Conservation (phyloP, 1,140 invertebrate species). For the Caenorhabditis latens region DNA sequence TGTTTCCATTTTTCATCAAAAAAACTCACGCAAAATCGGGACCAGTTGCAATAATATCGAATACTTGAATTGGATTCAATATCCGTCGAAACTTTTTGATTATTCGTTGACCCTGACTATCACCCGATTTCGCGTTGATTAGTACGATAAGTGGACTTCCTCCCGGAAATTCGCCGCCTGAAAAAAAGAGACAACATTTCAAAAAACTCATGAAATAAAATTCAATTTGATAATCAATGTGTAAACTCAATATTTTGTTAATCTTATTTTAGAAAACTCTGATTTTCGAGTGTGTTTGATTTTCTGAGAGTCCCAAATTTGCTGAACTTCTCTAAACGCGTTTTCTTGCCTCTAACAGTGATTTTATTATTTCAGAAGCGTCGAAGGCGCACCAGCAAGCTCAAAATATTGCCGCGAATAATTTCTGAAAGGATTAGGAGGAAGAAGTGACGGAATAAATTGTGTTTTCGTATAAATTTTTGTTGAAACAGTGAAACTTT, state of each 20-base stretch:
- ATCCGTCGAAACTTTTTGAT: conserved; percentile 93
- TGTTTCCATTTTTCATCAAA: conserved; percentile 71
- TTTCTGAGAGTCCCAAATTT: too few relatives aligned
- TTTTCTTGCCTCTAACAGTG: too few relatives aligned
- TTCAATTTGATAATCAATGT: too few relatives aligned
- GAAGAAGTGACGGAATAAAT: too few relatives aligned
- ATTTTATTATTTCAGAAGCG: too few relatives aligned
- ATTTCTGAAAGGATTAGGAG: too few relatives aligned
- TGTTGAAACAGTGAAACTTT: too few relatives aligned
- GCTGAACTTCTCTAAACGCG: too few relatives aligned
- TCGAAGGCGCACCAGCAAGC: too few relatives aligned
- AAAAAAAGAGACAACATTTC: neutral
- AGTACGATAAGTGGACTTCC: conserved; percentile 90
- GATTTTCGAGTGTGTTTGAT: too few relatives aligned
- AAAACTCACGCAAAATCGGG: conserved; percentile 86
- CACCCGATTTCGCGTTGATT: conserved; percentile 96
- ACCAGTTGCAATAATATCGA: conserved; percentile 90
- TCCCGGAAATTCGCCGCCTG: conserved; percentile 63
- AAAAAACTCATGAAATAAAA: neutral
- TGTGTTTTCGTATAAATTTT: too few relatives aligned
- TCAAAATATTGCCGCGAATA: too few relatives aligned
- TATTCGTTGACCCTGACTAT: conserved; percentile 97
- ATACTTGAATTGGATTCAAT: conserved; percentile 95
- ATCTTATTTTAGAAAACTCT: neutral
- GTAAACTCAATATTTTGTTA: neutral